A percentile compares a stretch with the other conserved stretches of the same genome.
These are phyloP conservation scores for Verasper variegatus DNA, from an alignment of 2,113 vertebrate genomes.

Conservation along the genomic window DNA sequence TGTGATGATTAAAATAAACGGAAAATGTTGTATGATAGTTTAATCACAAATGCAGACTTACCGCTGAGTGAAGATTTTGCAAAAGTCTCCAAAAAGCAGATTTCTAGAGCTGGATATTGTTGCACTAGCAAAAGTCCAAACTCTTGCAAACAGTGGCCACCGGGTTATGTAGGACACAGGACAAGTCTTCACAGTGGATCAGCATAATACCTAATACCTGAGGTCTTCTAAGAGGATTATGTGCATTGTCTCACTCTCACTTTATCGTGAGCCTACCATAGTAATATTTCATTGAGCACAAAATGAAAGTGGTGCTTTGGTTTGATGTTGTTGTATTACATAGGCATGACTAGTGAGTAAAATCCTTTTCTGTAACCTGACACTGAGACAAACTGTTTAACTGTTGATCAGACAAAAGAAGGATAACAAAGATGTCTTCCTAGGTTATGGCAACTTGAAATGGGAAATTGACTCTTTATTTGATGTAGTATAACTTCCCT, in stretches of 20 bases:
- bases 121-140: conserved; percentile 41
- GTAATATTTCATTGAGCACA: conserved; percentile 27
- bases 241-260: conserved; percentile 78
- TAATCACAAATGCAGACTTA: conserved; percentile 39
- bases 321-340: no score
- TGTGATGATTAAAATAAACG: background rate
- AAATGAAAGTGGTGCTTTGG: conserved; percentile 7
- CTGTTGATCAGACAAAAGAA: no score
- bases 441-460: no score
- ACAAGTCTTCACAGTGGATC: conserved; percentile 85
- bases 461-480: no score
- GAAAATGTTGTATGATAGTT: background rate
- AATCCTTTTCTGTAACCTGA: no score
- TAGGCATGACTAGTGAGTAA: no score
- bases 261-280: conserved; percentile 40
- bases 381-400: no score
- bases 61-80: conserved; percentile 20
- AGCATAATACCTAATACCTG: conserved; percentile 90
- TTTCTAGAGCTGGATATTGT: conserved; percentile 52
- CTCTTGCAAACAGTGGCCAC: conserved; percentile 45
- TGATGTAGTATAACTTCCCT: no score
- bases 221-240: conserved; percentile 92
- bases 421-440: no score
- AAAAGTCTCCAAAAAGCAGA: conserved; percentile 22
- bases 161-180: conserved; percentile 87